Conservation (phyloP, 1,140 invertebrate genomes). For the Apis cerana region DNA sequence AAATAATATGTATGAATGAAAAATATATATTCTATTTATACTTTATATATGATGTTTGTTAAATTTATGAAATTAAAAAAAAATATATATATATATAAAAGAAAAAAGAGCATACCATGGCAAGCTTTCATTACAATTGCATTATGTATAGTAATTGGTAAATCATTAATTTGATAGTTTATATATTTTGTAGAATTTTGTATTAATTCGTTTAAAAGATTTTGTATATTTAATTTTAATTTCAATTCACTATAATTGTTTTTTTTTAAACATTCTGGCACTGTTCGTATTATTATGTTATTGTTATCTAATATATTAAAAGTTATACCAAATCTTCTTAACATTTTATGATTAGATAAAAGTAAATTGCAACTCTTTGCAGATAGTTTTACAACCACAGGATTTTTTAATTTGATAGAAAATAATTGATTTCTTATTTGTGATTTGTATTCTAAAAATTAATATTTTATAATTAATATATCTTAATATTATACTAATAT, state of each 20-base stretch:
- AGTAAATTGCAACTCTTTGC: constrained; percentile 57
- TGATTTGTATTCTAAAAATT: constrained; percentile 71
- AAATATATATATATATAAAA: background rate
- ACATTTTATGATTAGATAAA: constrained; percentile 50
- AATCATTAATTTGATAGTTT: constrained; percentile 51
- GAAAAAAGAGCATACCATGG: constrained; percentile 69
- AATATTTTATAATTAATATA: background rate
- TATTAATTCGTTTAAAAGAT: constrained; percentile 72
- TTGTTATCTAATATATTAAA: constrained; percentile 57
- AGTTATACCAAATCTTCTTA: constrained; percentile 72
- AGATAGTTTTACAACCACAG: constrained; percentile 69
- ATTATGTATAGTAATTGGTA: constrained; percentile 75
- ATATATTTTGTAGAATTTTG: constrained; percentile 57
- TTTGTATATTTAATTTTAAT: constrained; percentile 59
- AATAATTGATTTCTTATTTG: constrained; percentile 64
- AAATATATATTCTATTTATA: constrained; percentile 31
- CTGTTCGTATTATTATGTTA: constrained; percentile 62
- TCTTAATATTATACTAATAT: background rate
- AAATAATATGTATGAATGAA: background rate
- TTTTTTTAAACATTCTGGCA: constrained; percentile 75
- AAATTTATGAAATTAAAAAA: background rate
- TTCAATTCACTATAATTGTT: constrained; percentile 61
- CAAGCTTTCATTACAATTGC: constrained; percentile 78
- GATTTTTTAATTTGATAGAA: constrained; percentile 64
- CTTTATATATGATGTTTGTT: constrained; percentile 19